Percentiles rank a stretch among this genome's conserved stretches.
phyloP scores from a whole-genome alignment of 2,797 vertebrate species.

The Fringilla coelebs region DNA sequence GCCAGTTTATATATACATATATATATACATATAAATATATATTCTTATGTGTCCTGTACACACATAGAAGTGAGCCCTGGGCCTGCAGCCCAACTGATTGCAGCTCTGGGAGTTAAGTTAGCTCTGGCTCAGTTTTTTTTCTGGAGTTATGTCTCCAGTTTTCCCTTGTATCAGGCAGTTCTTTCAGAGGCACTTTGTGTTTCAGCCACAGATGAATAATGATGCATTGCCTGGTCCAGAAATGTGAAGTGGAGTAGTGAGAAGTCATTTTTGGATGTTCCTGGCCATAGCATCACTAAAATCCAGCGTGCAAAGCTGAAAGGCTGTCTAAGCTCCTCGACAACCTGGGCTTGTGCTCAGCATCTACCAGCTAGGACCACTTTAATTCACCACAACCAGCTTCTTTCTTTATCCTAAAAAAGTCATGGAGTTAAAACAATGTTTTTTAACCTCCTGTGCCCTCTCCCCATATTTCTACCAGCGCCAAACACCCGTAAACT shows the following conservation, averaged over 20 bases:
- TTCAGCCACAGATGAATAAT: not conserved
- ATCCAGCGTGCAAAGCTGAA: not conserved
- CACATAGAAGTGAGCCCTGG: not conserved
- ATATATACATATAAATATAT: not conserved
- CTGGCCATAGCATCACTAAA: not conserved
- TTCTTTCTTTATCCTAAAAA: slow-evolving; percentile 18
- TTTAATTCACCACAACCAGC: slow-evolving; percentile 3
- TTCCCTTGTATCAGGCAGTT: not conserved
- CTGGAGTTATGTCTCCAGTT: not conserved
- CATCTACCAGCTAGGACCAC: not conserved
- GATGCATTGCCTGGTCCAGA: not conserved
- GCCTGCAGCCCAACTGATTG: not conserved
- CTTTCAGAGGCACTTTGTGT: not conserved
- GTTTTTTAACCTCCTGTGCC: slow-evolving; percentile 42
- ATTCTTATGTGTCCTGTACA: not conserved
- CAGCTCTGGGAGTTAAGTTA: not conserved
- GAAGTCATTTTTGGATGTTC: not conserved
- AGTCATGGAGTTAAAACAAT: slow-evolving; percentile 38
- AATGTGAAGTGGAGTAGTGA: not conserved
- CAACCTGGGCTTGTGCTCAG: not conserved
- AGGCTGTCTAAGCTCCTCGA: not conserved
- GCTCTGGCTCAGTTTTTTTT: not conserved
- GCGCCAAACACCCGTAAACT: slow-evolving; percentile 35
- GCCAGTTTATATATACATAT: not conserved
- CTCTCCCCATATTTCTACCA: slow-evolving; percentile 44